Evolutionary conservation across 1,140 invertebrate species (phyloP).

Genomic region (Dendroctonus ponderosae): DNA sequence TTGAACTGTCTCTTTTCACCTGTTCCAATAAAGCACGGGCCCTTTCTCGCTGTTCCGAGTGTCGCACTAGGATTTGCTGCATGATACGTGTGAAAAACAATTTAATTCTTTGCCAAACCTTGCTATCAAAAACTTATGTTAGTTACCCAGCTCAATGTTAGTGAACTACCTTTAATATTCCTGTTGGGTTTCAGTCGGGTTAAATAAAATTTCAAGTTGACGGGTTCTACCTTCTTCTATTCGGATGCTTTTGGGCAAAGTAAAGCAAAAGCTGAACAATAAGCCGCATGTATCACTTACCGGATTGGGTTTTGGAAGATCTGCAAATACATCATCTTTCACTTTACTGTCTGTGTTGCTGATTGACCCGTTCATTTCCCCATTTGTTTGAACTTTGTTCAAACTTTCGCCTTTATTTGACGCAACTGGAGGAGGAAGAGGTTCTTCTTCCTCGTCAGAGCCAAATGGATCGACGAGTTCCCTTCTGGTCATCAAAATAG

Average conservation of each 20-base stretch:
- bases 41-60: constrained; percentile 85
- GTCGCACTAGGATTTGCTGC: constrained; percentile 72
- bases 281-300: constrained; percentile 41
- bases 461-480: constrained; percentile 89
- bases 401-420: constrained; percentile 15
- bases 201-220: too few species aligned
- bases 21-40: constrained; percentile 88
- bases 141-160: background rate
- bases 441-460: constrained; percentile 76
- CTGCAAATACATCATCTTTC: constrained; percentile 43
- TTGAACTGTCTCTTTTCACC: constrained; percentile 63
- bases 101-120: constrained; percentile 47
- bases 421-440: constrained; percentile 38
- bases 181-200: too few species aligned
- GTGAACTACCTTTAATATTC: too few species aligned
- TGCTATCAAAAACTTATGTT: constrained; percentile 23
- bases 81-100: constrained; percentile 45
- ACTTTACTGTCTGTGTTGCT: constrained; percentile 26
- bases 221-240: too few species aligned
- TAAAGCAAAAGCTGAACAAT: constrained; percentile 11
- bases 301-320: constrained; percentile 51
- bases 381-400: constrained; percentile 34
- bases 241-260: too few species aligned
- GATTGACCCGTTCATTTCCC: constrained; percentile 31
- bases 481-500: constrained; percentile 77